phyloP scores from a whole-genome alignment of 1,140 invertebrate genomes.

The Coelopa frigida region DNA sequence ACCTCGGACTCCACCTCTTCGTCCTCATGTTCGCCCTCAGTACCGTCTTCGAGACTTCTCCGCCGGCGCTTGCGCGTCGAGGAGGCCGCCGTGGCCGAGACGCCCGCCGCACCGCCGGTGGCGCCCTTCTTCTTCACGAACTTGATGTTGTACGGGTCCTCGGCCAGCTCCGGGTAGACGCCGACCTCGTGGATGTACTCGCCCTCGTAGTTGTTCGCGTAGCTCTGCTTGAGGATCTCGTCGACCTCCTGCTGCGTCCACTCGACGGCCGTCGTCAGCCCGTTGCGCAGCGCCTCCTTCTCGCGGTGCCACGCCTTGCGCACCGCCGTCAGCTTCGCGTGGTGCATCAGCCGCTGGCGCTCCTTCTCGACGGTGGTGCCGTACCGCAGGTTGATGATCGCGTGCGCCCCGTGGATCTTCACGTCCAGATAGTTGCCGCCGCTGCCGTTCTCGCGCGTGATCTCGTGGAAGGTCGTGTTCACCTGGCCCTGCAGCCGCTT shows the following conservation, averaged over 20 bases:
- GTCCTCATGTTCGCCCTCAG: background rate
- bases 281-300: constrained; percentile 70
- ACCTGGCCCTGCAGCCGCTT: constrained; percentile 83
- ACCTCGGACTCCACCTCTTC: too few relatives aligned
- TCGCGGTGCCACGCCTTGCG: constrained; percentile 89
- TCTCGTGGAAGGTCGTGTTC: constrained; percentile 88
- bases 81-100: constrained; percentile 14
- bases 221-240: constrained; percentile 76
- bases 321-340: constrained; percentile 76
- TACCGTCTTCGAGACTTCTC: constrained; percentile 18
- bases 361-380: constrained; percentile 85
- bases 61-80: constrained; percentile 21
- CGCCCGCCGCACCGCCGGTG: constrained; percentile 31
- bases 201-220: constrained; percentile 76
- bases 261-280: constrained; percentile 64
- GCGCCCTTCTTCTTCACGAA: constrained; percentile 70
- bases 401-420: constrained; percentile 76
- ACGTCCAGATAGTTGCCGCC: constrained; percentile 68
- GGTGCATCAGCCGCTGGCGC: constrained; percentile 76
- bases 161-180: constrained; percentile 83
- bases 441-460: constrained; percentile 60
- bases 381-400: constrained; percentile 77
- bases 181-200: constrained; percentile 86
- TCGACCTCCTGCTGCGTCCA: constrained; percentile 76
- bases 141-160: constrained; percentile 90